Evolutionary conservation across 2,888 invertebrate species (phyloP), one percentile per base, ranked within the genome.

Genomic region (Deilephila elpenor): DNA sequence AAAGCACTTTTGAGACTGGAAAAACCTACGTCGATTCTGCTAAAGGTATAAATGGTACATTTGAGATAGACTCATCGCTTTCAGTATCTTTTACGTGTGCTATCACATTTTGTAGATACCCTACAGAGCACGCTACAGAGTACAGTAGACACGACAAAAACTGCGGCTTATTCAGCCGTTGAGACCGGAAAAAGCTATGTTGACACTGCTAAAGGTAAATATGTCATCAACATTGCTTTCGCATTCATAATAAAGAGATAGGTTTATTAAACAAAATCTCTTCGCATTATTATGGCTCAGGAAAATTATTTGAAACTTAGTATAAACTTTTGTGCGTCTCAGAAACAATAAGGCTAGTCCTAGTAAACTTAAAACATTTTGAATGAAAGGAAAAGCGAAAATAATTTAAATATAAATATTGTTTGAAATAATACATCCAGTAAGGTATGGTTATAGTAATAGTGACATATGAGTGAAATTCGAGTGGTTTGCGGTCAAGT

Each of bases 1-100:
- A 93, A 79, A 87, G 86, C 75, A 91, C 94, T 53, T 79, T 89
- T 75, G 91, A 91, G 72, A 86, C 85, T 74, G 89, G 91, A 74
- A 90, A 88, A 82, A 79, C 84, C 6, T 90, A 89, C 79, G 87
- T 92, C 71, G 89, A 85, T 75, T 85, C 88, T 59, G 89, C 91
- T 59, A 92, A 90, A 91, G 91, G 92, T 92, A 89, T 86, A 73
- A 37, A 60, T 29, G 32, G 72, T 67, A n/a, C 1, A 56, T 8
- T 70, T 62, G 53, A 32, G 14, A 8, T 44, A 67, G 60, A 56
- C 34, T n/a, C 37, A 60, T 59, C 14, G 62, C 71, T 73, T 70
- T 70, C 60, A 70, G 44, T 70, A 59, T 75, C 34, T 59, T 76
- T 76, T 71, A 76, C 74, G 59, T 77, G 73, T 73, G 72, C 34